Conservation (phyloP, 2,888 invertebrate genomes). For the Tetragonisca angustula region DNA sequence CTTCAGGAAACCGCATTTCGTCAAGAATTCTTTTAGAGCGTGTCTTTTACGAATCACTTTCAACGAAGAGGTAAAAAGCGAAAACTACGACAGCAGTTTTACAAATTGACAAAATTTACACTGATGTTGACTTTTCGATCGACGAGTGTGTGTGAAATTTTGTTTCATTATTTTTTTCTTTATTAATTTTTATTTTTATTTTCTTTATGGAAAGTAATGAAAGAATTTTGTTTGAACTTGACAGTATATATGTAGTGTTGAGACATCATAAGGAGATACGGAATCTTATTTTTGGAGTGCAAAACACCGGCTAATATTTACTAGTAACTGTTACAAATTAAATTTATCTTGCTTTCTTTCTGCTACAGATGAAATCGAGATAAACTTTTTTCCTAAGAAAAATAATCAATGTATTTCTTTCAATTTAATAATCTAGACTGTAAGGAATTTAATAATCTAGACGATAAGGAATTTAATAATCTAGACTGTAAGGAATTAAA, state of each 20-base stretch:
- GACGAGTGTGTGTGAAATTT: not conserved
- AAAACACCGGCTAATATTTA: not conserved
- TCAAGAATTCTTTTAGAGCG: constrained; percentile 5
- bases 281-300: not conserved
- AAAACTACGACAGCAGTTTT: not conserved
- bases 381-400: not conserved
- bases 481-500: not conserved
- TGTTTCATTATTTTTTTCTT: not conserved
- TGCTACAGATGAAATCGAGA: not conserved
- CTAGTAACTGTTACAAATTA: not conserved
- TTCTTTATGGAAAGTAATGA: not conserved
- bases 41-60: not conserved
- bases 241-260: not conserved
- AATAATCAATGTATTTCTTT: not conserved
- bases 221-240: not conserved
- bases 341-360: not conserved
- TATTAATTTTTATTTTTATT: not conserved
- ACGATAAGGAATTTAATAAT: too few species aligned
- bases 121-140: not conserved
- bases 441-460: not conserved
- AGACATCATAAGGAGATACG: not conserved
- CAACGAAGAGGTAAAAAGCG: not conserved
- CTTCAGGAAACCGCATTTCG: not conserved
- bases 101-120: not conserved
- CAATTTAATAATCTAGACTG: not conserved